Evolutionary conservation across 1,140 invertebrate genomes (phyloP).

Genomic region (Andricus grossulariae): DNA sequence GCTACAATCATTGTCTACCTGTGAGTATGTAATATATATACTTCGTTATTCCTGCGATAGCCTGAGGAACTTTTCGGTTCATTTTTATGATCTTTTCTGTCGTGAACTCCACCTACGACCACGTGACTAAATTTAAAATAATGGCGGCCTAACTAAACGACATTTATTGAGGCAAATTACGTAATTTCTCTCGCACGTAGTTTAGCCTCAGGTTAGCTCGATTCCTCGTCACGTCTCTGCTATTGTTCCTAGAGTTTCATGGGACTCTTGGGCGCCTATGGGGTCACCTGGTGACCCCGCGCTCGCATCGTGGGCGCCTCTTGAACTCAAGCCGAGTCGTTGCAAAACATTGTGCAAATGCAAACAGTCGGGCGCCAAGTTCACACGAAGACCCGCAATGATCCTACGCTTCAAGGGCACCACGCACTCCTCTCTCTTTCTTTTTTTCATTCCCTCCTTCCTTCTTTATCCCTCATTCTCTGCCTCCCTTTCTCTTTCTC

Average conservation of each 20-base stretch:
- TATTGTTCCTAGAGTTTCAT: conserved; percentile 51
- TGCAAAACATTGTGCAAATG: conserved; percentile 42
- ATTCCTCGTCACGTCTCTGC: conserved; percentile 31
- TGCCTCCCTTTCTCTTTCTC: conserved; percentile 40
- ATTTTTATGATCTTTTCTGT: neutral
- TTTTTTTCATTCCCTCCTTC: neutral
- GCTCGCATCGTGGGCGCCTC: conserved; percentile 49
- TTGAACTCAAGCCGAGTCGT: conserved; percentile 37
- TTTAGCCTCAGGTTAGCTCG: neutral
- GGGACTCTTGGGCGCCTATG: conserved; percentile 28
- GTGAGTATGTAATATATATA: too few species aligned
- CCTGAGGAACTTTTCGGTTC: too few species aligned
- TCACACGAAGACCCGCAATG: conserved; percentile 46
- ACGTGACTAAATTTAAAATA: conserved; percentile 20
- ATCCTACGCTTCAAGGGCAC: conserved; percentile 52
- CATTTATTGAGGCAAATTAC: conserved; percentile 26
- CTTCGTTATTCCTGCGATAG: too few species aligned
- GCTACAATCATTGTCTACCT: too few species aligned
- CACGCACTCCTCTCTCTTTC: neutral
- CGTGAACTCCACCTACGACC: conserved; percentile 1
- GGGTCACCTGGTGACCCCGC: conserved; percentile 34
- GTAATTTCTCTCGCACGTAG: conserved; percentile 25
- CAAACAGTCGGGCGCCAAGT: conserved; percentile 38
- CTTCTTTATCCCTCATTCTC: conserved; percentile 1
- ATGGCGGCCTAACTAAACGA: conserved; percentile 7